Evolutionary conservation across 1,140 invertebrate genomes (phyloP).

Genomic region (Epicauta chinensis): DNA sequence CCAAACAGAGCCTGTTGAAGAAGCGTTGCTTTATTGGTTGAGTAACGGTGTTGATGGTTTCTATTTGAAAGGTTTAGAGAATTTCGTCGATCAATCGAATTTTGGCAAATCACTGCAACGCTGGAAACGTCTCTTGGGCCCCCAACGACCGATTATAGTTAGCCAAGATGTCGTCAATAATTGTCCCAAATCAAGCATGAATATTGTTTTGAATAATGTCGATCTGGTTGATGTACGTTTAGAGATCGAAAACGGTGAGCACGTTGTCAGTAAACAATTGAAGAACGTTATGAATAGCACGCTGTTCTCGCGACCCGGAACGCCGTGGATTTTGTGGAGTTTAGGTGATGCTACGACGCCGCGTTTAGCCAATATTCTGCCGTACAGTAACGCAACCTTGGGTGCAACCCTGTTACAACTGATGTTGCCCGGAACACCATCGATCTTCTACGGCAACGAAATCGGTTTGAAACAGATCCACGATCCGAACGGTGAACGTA

Average conservation of each 20-base stretch:
- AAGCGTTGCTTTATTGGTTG: slow-evolving; percentile 59
- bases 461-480: slow-evolving; percentile 49
- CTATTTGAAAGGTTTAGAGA: slow-evolving; percentile 63
- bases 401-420: slow-evolving; percentile 61
- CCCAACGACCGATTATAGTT: slow-evolving; percentile 59
- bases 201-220: slow-evolving; percentile 54
- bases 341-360: slow-evolving; percentile 54
- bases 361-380: slow-evolving; percentile 51
- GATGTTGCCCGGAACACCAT: slow-evolving; percentile 72
- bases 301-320: slow-evolving; percentile 53
- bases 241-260: slow-evolving; percentile 51
- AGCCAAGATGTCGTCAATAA: slow-evolving; percentile 51
- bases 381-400: slow-evolving; percentile 52
- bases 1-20: slow-evolving; percentile 41
- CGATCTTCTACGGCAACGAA: slow-evolving; percentile 78
- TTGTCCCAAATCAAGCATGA: slow-evolving; percentile 40
- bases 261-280: slow-evolving; percentile 51
- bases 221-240: slow-evolving; percentile 67
- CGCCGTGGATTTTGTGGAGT: slow-evolving; percentile 74
- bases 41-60: slow-evolving; percentile 68
- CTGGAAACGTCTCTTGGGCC: slow-evolving; percentile 61
- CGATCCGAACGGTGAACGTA: slow-evolving; percentile 50
- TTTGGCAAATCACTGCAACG: slow-evolving; percentile 48
- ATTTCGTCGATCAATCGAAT: slow-evolving; percentile 43
- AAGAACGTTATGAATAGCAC: slow-evolving; percentile 49